Evolutionary conservation across 2,113 vertebrate species (phyloP).

Genomic region (Ophthalmolycus amberensis): DNA sequence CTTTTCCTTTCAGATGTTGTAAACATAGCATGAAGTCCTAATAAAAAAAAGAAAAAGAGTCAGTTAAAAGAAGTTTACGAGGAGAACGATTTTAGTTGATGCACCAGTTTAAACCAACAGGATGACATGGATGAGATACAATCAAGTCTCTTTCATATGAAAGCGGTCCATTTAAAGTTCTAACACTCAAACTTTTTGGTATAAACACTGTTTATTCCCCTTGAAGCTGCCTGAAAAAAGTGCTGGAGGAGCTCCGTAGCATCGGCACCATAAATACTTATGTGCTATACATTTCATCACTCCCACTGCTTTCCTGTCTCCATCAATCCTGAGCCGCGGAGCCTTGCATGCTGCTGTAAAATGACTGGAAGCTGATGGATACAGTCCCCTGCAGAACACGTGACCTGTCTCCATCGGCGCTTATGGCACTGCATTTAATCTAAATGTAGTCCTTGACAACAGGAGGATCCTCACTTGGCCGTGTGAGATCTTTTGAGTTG

Average conservation of each 20-base stretch:
- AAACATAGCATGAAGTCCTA: conserved; percentile 8
- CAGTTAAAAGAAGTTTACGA: not conserved
- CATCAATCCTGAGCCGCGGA: conserved; percentile 77
- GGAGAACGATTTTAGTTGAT: not conserved
- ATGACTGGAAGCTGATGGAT: conserved; percentile 79
- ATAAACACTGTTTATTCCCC: conserved; percentile 46
- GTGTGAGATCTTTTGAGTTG: conserved; percentile 23
- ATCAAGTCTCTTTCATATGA: not conserved
- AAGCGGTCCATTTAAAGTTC: conserved; percentile 26
- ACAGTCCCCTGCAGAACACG: conserved; percentile 64
- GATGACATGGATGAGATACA: not conserved
- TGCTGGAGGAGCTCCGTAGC: conserved; percentile 65
- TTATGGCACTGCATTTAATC: conserved; percentile 66
- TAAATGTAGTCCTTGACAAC: conserved; percentile 71
- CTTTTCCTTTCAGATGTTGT: not conserved
- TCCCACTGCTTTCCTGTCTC: conserved; percentile 76
- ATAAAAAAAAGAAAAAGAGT: not conserved
- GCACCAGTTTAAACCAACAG: not conserved
- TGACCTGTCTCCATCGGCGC: conserved; percentile 64
- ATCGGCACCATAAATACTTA: conserved; percentile 76
- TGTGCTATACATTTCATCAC: conserved; percentile 80
- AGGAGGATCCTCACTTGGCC: conserved; percentile 38
- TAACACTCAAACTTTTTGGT: conserved; percentile 18
- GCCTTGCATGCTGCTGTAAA: conserved; percentile 73
- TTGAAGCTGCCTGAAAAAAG: conserved; percentile 42